Base-by-base conservation (phyloP, 2,113 vertebrate genomes). In the Hemibagrus wyckioides region DNA sequence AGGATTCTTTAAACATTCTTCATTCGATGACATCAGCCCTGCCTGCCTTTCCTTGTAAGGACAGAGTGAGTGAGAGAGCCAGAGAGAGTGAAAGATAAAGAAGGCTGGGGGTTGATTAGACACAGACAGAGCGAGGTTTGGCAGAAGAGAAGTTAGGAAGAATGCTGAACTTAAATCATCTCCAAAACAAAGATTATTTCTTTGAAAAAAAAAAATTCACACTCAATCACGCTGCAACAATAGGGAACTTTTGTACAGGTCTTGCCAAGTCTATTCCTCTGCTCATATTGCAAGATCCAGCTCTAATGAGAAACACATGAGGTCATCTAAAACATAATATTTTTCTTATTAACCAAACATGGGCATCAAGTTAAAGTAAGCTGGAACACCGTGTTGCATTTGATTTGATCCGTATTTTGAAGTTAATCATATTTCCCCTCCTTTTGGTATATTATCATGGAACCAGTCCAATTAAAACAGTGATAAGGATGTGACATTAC, bases 31-130 rank as follows among this genome's bases (percentile, higher is more conserved):
- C 92, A 96, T 92, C 94, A 95, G 92, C 94, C 91, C 83, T 96
- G 95, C 93, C 89, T 94, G 91, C 36, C 94, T 96, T 93, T 95
- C 95, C 92, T 95, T 94, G 91, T 94, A 96, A 97, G 96, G 97
- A 96, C 93, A 95, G 94, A 92, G 92, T 33, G 90, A 92, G 93
- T 91, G 92, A 95, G 89, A 86, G 65, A 88, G 89, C 59, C 71
- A 75, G 84, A 77, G 82, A 67, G 69, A 89, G 52, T 76, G 86
- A 87, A 85, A 92, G 93, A 94, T 93, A 94, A 93, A 94, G 91
- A 92, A 91, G 92, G 92, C 80, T 88, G 86, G 89, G 88, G 91
- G 91, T 91, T 94, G 93, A 95, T 95, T 94, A 93, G 92, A 93
- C 91, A 92, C 94, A 95, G 94, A 93, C 90, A 87, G 56, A 86